Evolutionary conservation across 2,888 invertebrate species (phyloP).

Genomic region (Athalia cordata): DNA sequence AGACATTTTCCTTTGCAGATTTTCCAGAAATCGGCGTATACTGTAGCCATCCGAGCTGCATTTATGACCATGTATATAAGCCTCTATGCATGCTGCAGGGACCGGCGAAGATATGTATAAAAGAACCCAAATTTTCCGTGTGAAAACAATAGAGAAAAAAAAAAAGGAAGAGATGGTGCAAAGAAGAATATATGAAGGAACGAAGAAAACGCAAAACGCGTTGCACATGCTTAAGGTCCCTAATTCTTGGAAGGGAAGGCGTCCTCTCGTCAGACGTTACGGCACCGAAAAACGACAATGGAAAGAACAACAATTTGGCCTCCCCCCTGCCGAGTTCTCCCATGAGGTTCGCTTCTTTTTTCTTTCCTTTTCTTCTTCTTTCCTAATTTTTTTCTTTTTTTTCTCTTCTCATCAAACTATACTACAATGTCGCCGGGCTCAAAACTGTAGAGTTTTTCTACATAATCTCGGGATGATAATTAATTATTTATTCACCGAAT

Average conservation of each 20-base stretch:
- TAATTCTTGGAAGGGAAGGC: constrained; percentile 31
- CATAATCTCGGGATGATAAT: no score
- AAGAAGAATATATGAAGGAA: not conserved
- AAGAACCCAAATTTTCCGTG: constrained; percentile 22
- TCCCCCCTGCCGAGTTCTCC: constrained; percentile 40
- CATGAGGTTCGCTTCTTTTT: constrained; percentile 26
- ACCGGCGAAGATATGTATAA: not conserved
- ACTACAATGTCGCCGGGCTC: constrained; percentile 8
- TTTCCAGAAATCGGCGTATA: no score
- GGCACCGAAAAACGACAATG: constrained; percentile 43
- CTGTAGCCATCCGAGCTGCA: no score
- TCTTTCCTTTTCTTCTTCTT: not conserved
- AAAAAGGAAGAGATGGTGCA: not conserved
- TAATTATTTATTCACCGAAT: no score
- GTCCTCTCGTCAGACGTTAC: constrained; percentile 40
- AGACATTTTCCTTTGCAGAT: no score
- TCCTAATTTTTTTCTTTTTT: not conserved
- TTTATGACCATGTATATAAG: not conserved
- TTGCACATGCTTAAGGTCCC: constrained; percentile 24
- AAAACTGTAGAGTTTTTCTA: not conserved
- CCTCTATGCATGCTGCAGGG: not conserved
- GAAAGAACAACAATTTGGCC: constrained; percentile 35
- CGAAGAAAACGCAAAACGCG: not conserved
- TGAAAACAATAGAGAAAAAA: constrained; percentile 27
- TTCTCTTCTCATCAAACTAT: not conserved